Base-by-base conservation (phyloP, 2,113 vertebrate species). In the Origma solitaria region DNA sequence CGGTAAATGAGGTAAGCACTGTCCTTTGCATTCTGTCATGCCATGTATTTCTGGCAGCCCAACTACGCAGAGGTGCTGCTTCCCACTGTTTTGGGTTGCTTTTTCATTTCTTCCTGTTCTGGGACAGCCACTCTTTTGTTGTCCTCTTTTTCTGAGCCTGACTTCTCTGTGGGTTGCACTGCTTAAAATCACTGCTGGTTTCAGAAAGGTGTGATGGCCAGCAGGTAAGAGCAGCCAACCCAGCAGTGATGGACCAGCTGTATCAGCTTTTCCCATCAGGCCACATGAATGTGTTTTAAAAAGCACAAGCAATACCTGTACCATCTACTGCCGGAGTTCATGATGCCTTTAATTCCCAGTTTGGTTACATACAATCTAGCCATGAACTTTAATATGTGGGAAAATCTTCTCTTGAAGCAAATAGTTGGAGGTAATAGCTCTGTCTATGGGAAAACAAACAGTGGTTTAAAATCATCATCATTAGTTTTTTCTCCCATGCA, bases 141-240 rank as follows among this genome's bases (percentile, higher is more conserved):
- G 4, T 28, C 38, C 9, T 78, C 19, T 71, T 71, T 62, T 73
- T 70, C 22, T 38, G 24, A 61, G 44, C 31, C 15, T 79, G 10
- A 31, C 10, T 61, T 62, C 62, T 73, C 11, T 30, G 3, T 4
- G 0, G 4, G 6, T n/a, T 73, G 21, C 13, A 2, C 15, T 44
- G 24, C 37, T 24, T 49, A 30, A 76, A 80, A 23, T 28, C 40
- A 5, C 3, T 76, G 19, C 49, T 89, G 40, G 30, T 5, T 3
- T 66, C 66, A 45, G 35, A 57, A 79, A 28, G 8, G 11, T 11
- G 11, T 47, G 23, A 27, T 28, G 60, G 20, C 25, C 16, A 2
- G 31, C 47, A 86, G 80, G 64, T 75, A 73, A 50, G 66, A 57
- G 7, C 14, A 75, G 66, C 14, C 5, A 58, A 45, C 8, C 21